These are phyloP conservation scores for Corynorhinus townsendii DNA, from an alignment of 2,113 vertebrate genomes.

Conservation along the genomic window DNA sequence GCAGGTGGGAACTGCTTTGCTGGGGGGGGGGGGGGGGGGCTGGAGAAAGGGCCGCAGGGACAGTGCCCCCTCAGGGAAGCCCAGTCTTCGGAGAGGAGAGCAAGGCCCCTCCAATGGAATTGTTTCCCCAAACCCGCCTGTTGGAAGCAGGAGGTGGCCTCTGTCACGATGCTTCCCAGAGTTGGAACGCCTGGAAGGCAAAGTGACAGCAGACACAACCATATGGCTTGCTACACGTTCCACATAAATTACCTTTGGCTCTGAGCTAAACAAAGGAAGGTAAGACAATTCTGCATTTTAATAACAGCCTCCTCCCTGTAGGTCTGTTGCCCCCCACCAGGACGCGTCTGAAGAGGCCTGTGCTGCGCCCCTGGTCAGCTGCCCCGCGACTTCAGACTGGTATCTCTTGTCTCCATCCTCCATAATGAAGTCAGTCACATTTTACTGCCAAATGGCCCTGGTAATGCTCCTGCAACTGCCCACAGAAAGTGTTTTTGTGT, in stretches of 20 bases:
- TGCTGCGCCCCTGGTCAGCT: slow-evolving; percentile 35
- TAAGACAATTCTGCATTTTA: slow-evolving; percentile 72
- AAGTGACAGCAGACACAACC: neutral
- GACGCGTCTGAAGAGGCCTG: slow-evolving; percentile 64
- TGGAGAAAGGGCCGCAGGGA: neutral
- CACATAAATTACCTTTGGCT: slow-evolving; percentile 75
- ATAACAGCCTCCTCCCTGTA: slow-evolving; percentile 38
- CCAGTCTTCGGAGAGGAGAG: neutral
- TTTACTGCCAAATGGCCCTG: slow-evolving; percentile 70
- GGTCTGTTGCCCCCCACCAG: slow-evolving; percentile 29
- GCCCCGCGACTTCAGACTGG: slow-evolving; percentile 55
- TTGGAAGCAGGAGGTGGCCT: neutral
- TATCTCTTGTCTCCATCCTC: slow-evolving; percentile 20
- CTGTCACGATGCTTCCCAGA: neutral
- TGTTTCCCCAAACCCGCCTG: neutral
- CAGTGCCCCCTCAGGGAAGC: neutral
- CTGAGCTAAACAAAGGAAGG: slow-evolving; percentile 69
- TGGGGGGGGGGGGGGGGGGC: neutral
- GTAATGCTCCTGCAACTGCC: slow-evolving; percentile 59
- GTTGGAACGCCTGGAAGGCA: slow-evolving; percentile 39
- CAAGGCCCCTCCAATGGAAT: neutral
- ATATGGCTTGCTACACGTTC: slow-evolving; percentile 47
- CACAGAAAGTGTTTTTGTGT: slow-evolving; percentile 50
- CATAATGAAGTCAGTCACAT: slow-evolving; percentile 62
- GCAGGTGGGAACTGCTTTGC: neutral